phyloP scores from a whole-genome alignment of 1,140 invertebrate species.

The Rhopalosiphum padi region DNA sequence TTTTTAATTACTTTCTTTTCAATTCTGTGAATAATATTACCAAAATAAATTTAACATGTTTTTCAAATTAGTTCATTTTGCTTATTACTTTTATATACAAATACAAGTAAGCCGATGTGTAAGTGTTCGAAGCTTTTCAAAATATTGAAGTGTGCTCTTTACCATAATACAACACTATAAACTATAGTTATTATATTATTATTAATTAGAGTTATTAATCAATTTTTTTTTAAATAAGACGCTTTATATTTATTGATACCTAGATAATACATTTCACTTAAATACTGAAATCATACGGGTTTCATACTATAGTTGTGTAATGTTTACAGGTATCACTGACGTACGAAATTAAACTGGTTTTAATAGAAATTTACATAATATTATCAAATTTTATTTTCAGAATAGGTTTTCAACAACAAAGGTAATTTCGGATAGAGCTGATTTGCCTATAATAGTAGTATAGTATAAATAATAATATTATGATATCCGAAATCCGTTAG shows the following conservation, averaged over 20 bases:
- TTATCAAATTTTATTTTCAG: too few relatives aligned
- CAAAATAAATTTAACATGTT: not conserved
- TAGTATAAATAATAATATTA: too few relatives aligned
- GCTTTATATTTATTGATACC: not conserved
- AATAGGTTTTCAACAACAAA: too few relatives aligned
- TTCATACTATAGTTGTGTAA: too few relatives aligned
- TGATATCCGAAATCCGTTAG: too few relatives aligned
- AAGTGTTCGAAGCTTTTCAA: not conserved
- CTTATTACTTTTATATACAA: not conserved
- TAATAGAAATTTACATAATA: too few relatives aligned
- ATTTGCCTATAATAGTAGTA: too few relatives aligned
- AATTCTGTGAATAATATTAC: not conserved
- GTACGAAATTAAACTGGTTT: too few relatives aligned
- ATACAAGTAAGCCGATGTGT: not conserved
- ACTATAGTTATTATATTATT: not conserved
- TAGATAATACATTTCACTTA: too few relatives aligned
- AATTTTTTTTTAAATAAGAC: not conserved
- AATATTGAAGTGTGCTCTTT: not conserved
- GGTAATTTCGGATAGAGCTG: too few relatives aligned
- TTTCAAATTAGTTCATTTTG: not conserved
- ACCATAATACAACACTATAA: not conserved
- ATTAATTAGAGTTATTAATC: not conserved
- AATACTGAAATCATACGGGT: too few relatives aligned
- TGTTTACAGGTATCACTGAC: not conserved
- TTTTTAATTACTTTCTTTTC: conserved; percentile 6